A percentile compares a stretch with the other conserved stretches of the same genome.
Evolutionary conservation across 2,113 vertebrate species (phyloP).

Genomic region (Galbula dea): DNA sequence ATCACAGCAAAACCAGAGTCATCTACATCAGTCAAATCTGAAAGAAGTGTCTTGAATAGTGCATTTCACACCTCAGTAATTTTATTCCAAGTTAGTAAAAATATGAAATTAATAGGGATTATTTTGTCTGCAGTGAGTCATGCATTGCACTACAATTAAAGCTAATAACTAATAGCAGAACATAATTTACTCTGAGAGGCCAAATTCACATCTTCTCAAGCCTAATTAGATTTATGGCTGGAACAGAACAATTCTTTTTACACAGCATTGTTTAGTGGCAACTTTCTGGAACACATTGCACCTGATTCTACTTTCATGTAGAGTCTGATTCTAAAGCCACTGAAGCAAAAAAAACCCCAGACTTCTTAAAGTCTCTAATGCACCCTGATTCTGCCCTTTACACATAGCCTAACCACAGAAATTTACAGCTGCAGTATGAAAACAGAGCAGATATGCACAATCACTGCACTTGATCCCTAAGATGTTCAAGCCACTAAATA

Average conservation of each 20-base stretch:
- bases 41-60: not conserved
- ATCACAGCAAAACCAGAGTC: not conserved
- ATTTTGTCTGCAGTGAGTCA: not conserved
- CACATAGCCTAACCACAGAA: not conserved
- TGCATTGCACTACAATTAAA: not conserved
- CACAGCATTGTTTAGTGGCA: not conserved
- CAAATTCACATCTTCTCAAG: conserved; percentile 13
- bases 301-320: not conserved
- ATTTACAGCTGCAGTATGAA: not conserved
- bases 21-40: not conserved
- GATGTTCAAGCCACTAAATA: not conserved
- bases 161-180: not conserved
- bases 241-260: conserved; percentile 33
- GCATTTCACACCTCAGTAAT: not conserved
- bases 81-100: not conserved
- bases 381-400: not conserved
- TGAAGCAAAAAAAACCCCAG: not conserved
- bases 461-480: not conserved
- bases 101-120: not conserved
- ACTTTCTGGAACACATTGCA: conserved; percentile 18
- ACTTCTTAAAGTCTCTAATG: not conserved
- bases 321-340: not conserved
- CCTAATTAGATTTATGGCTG: conserved; percentile 32
- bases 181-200: not conserved
- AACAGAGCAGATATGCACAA: not conserved